Conservation (phyloP, 1,140 invertebrate genomes). For the Tetraneura akinire region DNA sequence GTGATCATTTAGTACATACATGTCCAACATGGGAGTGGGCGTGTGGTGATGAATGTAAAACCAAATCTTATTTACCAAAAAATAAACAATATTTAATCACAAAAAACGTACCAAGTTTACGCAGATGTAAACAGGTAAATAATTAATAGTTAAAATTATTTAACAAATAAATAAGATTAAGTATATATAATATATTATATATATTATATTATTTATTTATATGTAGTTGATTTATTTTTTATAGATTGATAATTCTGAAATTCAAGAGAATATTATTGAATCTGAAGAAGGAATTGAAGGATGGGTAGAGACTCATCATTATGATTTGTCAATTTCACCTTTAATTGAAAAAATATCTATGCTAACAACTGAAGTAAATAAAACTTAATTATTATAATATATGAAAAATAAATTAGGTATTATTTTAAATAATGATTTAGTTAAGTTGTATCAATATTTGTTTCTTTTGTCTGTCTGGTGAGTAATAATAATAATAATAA, state of each 20-base stretch:
- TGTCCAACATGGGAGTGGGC: conserved; percentile 99
- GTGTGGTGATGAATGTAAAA: conserved; percentile 81
- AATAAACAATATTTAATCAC: conserved; percentile 98
- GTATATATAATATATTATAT: conserved; percentile 26
- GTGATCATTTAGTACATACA: conserved; percentile 97
- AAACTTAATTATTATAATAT: background rate
- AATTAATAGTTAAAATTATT: conserved; percentile 38
- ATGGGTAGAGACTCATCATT: conserved; percentile 99
- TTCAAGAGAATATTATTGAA: conserved; percentile 87
- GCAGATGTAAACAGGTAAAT: conserved; percentile 84
- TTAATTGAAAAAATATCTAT: conserved; percentile 11
- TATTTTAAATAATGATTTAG: no score
- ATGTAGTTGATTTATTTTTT: conserved; percentile 55
- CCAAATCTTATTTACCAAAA: conserved; percentile 84
- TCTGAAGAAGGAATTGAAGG: conserved; percentile 87
- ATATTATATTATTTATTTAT: background rate
- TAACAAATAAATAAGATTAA: no score
- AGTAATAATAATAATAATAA: no score
- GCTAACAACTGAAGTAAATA: background rate
- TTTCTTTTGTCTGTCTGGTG: no score
- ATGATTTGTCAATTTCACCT: conserved; percentile 59
- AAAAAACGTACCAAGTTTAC: conserved; percentile 91
- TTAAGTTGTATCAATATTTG: no score
- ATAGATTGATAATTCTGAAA: conserved; percentile 86
- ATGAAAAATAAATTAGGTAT: no score